A percentile compares a stretch with the other conserved stretches of the same genome.
These are phyloP conservation scores for Phyllotreta striolata DNA, from an alignment of 2,888 invertebrate species.

Conservation along the genomic window DNA sequence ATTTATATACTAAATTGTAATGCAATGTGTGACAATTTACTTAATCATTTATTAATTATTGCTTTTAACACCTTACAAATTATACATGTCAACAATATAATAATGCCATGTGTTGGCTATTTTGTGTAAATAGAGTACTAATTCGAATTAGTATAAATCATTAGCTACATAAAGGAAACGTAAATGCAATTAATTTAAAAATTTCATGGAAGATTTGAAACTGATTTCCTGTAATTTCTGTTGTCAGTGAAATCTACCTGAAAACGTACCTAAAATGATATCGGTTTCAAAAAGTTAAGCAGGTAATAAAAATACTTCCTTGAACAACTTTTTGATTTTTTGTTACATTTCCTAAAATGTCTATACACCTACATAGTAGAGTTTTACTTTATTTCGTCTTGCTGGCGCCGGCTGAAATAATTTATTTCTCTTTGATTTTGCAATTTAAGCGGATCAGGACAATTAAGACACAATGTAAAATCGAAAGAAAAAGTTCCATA, in stretches of 20 bases:
- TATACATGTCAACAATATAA: too few relatives aligned
- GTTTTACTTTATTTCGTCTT: conserved; percentile 13
- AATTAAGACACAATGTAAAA: neutral
- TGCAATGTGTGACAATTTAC: too few relatives aligned
- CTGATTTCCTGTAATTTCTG: too few relatives aligned
- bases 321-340: conserved; percentile 7
- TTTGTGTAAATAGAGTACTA: too few relatives aligned
- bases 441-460: conserved; percentile 5
- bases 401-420: conserved; percentile 14
- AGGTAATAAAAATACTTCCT: conserved; percentile 8
- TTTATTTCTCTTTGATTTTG: conserved; percentile 16
- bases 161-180: too few relatives aligned
- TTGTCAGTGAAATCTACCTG: neutral
- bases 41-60: too few relatives aligned
- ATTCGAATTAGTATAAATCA: too few relatives aligned
- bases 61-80: too few relatives aligned
- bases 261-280: neutral
- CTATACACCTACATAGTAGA: conserved; percentile 13
- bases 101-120: too few relatives aligned
- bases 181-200: too few relatives aligned
- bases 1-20: too few relatives aligned
- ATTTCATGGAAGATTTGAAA: too few relatives aligned
- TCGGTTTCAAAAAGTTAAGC: conserved; percentile 1
- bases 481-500: conserved; percentile 17
- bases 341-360: conserved; percentile 12